Conservation (phyloP, 2,888 invertebrate species). For the Sympetrum striolatum region DNA sequence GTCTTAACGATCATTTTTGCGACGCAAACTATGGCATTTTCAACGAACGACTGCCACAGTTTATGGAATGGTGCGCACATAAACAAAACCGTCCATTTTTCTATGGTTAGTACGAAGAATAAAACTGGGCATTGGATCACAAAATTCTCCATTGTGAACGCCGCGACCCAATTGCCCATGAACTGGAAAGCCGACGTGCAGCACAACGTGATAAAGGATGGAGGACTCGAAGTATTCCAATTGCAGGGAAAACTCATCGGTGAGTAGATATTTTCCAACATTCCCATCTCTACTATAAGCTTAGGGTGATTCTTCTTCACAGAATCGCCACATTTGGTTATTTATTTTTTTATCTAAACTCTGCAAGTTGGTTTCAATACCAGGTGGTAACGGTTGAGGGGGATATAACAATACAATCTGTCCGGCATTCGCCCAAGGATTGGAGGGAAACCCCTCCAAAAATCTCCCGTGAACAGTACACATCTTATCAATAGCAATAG, state of each 20-base stretch:
- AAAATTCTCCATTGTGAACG: not conserved
- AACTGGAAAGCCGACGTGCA: not conserved
- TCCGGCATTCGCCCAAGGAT: too few relatives aligned
- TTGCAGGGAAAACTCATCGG: not conserved
- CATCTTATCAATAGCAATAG: too few relatives aligned
- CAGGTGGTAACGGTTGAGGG: too few relatives aligned
- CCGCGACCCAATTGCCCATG: not conserved
- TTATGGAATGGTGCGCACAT: not conserved
- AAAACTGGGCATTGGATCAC: not conserved
- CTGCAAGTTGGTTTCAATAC: too few relatives aligned
- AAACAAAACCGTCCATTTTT: not conserved
- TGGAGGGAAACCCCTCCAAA: too few relatives aligned
- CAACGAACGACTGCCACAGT: not conserved
- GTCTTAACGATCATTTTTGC: not conserved
- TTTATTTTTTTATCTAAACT: too few relatives aligned
- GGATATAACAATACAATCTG: too few relatives aligned
- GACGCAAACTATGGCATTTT: not conserved
- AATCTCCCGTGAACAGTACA: too few relatives aligned
- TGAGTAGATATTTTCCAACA: too few relatives aligned
- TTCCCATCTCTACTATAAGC: too few relatives aligned
- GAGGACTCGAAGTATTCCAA: not conserved
- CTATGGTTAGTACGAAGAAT: not conserved
- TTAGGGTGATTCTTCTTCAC: too few relatives aligned
- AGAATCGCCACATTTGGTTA: too few relatives aligned
- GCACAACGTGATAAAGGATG: not conserved